Conservation (phyloP, 2,888 invertebrate genomes). For the Aleiodes leptofemur region DNA sequence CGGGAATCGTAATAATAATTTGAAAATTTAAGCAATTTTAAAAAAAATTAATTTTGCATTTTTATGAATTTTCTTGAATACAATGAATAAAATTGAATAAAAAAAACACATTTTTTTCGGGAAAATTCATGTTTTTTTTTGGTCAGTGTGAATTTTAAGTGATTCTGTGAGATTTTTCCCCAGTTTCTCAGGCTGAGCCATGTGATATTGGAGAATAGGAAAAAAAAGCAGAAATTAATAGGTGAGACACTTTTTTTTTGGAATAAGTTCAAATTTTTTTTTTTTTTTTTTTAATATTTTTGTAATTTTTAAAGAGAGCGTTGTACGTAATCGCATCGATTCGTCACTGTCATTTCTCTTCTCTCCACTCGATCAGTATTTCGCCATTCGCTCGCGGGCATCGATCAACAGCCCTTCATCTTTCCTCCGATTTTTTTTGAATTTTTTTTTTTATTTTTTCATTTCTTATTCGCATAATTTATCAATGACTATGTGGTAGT, state of each 20-base stretch:
- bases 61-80: no score
- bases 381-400: slow-evolving; percentile 38
- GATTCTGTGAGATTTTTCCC: slow-evolving; percentile 51
- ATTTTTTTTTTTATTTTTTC: not conserved
- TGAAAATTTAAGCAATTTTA: slow-evolving; percentile 48
- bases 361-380: slow-evolving; percentile 44
- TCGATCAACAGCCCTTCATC: slow-evolving; percentile 52
- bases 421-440: not conserved
- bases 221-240: slow-evolving; percentile 52
- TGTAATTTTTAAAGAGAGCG: not conserved
- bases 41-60: not conserved
- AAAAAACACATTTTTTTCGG: not conserved
- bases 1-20: no score
- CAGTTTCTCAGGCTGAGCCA: slow-evolving; percentile 55
- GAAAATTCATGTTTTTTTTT: not conserved
- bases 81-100: not conserved
- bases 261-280: slow-evolving; percentile 25
- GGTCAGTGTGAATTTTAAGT: slow-evolving; percentile 42
- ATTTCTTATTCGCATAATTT: slow-evolving; percentile 22
- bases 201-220: slow-evolving; percentile 58
- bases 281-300: not conserved
- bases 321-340: slow-evolving; percentile 48
- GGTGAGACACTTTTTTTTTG: not conserved
- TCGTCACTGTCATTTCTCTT: slow-evolving; percentile 53
- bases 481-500: not conserved